Evolutionary conservation across 2,797 vertebrate species (phyloP).

Genomic region (Xyrichtys novacula): DNA sequence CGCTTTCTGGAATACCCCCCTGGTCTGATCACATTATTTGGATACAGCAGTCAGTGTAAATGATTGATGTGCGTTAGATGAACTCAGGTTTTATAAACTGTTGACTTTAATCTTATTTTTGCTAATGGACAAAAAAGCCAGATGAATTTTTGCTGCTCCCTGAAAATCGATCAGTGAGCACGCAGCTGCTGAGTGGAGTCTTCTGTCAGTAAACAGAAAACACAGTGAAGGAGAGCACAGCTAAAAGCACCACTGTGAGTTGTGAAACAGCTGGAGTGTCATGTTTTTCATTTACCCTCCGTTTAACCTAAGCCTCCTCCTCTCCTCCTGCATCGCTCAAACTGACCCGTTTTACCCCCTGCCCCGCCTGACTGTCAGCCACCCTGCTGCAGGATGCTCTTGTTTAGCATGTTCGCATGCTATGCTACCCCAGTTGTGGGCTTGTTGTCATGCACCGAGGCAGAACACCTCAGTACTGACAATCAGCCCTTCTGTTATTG

Average conservation of each 20-base stretch:
- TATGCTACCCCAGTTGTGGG: background rate
- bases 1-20: too few relatives aligned
- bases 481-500: too few relatives aligned
- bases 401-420: conserved; percentile 3
- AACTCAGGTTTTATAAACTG: too few relatives aligned
- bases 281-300: conserved; percentile 23
- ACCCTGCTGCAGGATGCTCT: background rate
- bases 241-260: background rate
- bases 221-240: background rate
- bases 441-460: background rate
- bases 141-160: background rate
- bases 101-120: too few relatives aligned
- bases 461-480: too few relatives aligned
- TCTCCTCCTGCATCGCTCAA: conserved; percentile 1
- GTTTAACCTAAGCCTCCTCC: conserved; percentile 15
- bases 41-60: too few relatives aligned
- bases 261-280: conserved; percentile 29
- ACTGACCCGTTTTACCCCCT: conserved; percentile 9
- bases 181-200: background rate
- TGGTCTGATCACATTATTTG: too few relatives aligned
- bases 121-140: background rate
- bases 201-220: background rate
- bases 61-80: too few relatives aligned
- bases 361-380: background rate
- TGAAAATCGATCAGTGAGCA: too few relatives aligned